Evolutionary conservation across 92 coral and sea anemone genomes (phyloP), one percentile per base, ranked within the genome.

Genomic region (Scolanthus callimorphus): DNA sequence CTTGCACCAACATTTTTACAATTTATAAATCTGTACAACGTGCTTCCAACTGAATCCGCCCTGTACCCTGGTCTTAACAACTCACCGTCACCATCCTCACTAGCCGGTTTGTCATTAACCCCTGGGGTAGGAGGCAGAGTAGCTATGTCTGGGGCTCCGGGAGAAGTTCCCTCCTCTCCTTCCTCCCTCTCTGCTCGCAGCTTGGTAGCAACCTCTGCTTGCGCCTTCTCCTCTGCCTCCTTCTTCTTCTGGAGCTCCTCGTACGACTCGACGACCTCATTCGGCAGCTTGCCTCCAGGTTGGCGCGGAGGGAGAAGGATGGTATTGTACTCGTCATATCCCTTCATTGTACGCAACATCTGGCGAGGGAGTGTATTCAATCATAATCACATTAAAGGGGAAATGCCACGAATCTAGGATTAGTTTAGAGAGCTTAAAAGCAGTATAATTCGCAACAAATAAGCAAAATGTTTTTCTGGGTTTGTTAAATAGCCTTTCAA

Each of bases 261-360:
- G 62, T 62, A 92, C 1, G 95, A 77, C 13, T 80, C 90, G 0
- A 52, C 55, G 12, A 92, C 77, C 70, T 88, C 98, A 54, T 75
- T 71, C 13, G 98, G 96, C 6, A 92, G 86, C 69, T 84, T 85
- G 57, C 77, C 63, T 2, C 98, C 98, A 43, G 96, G 90, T 24
- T 80, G 73, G 0, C 98, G 77, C 17, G 98, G 98, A 11, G 98
- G 98, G 17, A 92, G 67, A 17, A 92, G 81, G 51, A 92, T 92
- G 17, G 96, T 92, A 70, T 92, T 92, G 84, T 84, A 88, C 58
- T 92, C 98, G 51, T 92, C 98, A 54, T 92, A 92, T 23, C 98
- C 98, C 58, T 92, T 92, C 94, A 92, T 89, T 4, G 82, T 76
- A 63, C 98, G 82, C 17, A 92, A 77, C 59, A 92, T 85, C 98